Evolutionary conservation across 2,113 vertebrate genomes (phyloP), one percentile per base, ranked within the genome.

Genomic region (Leptodactylus fuscus): DNA sequence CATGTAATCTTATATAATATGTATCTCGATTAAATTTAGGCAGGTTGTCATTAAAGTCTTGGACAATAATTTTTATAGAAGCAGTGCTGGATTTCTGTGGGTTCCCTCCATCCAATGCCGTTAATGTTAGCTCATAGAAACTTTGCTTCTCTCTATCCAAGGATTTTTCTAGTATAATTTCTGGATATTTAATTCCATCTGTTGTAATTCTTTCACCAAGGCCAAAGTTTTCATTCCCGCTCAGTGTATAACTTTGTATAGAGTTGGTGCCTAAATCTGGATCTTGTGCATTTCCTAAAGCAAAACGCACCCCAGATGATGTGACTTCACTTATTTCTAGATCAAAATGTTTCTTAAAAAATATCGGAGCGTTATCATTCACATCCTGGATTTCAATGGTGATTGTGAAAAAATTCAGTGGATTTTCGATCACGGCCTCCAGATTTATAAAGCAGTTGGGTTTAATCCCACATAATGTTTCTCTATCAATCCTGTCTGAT

Each of bases 81-180:
- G 90, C 90, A 12, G 91, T 91, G 1, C 90, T 92, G 0, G 91
- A 89, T 34, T 91, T 83, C 80, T 87, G 88, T 1, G 92, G 92
- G 12, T 90, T 87, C 0, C 92, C 92, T 0, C 93, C 91, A 88
- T 94, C 92, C 0, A 87, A 3, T 20, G 92, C 92, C 0, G 89
- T 90, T 22, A 93, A 62, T 34, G 81, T 62, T 53, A 94, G 80
- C 10, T 86, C 82, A 6, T 91, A 32, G 5, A 88, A 73, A 0
- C 88, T 88, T 8, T 91, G 67, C 20, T 81, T 88, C 62, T 94
- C 93, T 81, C 92, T 24, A 60, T 93, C 93, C 27, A 94, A 16
- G 1, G 86, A 46, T 69, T 88, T 92, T 29, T 93, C 88, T 36
- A 93, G 83, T 76, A 94, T 82, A 87, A 94, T 90, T 41, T 93